These are phyloP conservation scores for Bolborhynchus lineola DNA, from an alignment of 2,113 vertebrate genomes.

Conservation along the genomic window DNA sequence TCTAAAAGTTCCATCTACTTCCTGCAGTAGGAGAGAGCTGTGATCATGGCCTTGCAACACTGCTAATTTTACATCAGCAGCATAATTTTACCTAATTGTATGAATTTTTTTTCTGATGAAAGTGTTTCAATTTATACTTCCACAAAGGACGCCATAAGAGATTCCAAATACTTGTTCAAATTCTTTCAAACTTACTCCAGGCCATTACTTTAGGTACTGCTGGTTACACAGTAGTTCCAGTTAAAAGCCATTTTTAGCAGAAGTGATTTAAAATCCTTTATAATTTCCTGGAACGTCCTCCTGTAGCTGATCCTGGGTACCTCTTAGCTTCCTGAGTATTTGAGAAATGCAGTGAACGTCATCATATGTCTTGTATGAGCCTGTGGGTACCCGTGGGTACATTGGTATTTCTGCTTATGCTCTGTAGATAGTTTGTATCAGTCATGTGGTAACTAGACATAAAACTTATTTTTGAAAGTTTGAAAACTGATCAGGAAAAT, in stretches of 20 bases:
- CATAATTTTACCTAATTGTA: accelerated
- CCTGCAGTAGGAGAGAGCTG: background rate
- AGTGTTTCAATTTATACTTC: background rate
- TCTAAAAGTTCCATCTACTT: background rate
- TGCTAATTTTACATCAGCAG: background rate
- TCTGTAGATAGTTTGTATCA: background rate
- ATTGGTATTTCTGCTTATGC: background rate
- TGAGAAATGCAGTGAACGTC: background rate
- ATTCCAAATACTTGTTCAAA: background rate
- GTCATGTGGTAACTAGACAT: background rate
- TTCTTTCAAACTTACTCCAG: background rate
- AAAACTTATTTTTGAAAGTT: background rate
- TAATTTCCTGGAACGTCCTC: background rate
- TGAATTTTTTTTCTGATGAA: background rate
- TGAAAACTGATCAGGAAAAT: background rate
- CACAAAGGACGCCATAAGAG: background rate
- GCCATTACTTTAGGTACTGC: background rate
- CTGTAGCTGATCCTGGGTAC: background rate
- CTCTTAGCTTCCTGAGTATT: background rate
- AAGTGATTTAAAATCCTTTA: background rate
- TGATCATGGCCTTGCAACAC: background rate
- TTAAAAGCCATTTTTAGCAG: background rate
- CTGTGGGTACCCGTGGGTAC: background rate
- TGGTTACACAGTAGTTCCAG: background rate
- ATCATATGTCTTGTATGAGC: background rate